Evolutionary conservation across 2,888 invertebrate species (phyloP).

Genomic region (Drosophila basisetae): DNA sequence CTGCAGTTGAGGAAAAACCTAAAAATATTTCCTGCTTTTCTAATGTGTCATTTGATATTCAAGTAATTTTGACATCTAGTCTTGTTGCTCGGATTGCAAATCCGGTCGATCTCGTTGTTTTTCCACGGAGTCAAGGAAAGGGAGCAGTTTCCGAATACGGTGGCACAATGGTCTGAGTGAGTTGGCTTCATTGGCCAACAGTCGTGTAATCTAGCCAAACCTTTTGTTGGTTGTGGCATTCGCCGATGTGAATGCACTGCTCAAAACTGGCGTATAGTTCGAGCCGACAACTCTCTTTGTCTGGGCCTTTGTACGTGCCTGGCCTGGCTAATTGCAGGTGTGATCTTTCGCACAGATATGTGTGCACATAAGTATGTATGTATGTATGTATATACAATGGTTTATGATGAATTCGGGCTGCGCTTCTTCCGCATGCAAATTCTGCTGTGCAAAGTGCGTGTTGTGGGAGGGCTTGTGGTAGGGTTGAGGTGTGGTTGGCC

Average conservation of each 20-base stretch:
- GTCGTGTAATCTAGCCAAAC: not conserved
- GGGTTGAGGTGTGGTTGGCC: not conserved
- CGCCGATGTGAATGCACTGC: constrained; percentile 11
- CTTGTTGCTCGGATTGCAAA: not conserved
- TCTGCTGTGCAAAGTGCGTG: constrained; percentile 10
- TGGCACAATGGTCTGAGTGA: not conserved
- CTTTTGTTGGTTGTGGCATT: constrained; percentile 8
- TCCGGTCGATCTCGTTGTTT: not conserved
- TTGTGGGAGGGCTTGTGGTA: not conserved
- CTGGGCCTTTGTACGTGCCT: constrained; percentile 33
- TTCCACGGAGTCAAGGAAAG: not conserved
- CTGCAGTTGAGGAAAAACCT: not conserved
- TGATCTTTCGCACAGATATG: constrained; percentile 44
- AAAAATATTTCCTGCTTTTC: not conserved
- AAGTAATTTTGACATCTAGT: not conserved
- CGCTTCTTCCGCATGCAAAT: constrained; percentile 44
- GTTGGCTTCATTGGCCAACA: not conserved
- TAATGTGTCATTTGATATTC: not conserved
- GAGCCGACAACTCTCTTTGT: constrained; percentile 20
- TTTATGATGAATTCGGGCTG: constrained; percentile 20
- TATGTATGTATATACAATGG: not conserved
- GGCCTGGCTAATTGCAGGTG: constrained; percentile 43
- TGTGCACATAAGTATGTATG: not conserved
- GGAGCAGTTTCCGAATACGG: not conserved
- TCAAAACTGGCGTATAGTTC: constrained; percentile 17